These are phyloP conservation scores for Sternarchorhynchus goeldii DNA, from an alignment of 2,797 vertebrate species.

Conservation along the genomic window DNA sequence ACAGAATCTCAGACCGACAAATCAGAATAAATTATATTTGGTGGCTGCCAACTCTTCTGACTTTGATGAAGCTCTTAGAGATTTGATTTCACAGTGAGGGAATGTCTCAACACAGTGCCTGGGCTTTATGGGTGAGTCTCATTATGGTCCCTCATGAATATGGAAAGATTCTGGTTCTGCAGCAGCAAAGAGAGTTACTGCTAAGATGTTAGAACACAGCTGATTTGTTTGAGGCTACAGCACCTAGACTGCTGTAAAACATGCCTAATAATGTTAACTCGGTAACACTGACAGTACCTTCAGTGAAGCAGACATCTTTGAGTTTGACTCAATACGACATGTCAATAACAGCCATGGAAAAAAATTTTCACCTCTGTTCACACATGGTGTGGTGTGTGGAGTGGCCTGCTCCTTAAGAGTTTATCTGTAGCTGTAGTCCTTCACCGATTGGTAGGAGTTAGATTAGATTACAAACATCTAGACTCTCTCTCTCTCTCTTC, in stretches of 20 bases:
- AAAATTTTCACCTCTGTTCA: constrained; percentile 41
- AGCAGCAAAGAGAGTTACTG: background rate
- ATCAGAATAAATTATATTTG: constrained; percentile 70
- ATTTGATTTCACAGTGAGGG: constrained; percentile 63
- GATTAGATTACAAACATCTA: constrained; percentile 65
- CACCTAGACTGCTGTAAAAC: constrained; percentile 39
- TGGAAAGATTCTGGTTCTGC: background rate
- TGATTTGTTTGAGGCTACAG: constrained; percentile 42
- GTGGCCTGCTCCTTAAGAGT: constrained; percentile 60
- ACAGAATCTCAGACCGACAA: constrained; percentile 70
- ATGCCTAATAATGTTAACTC: constrained; percentile 16
- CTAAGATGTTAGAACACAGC: constrained; percentile 57
- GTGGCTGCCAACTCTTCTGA: constrained; percentile 71
- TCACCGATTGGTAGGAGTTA: constrained; percentile 65
- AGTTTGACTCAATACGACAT: constrained; percentile 44
- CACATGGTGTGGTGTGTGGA: constrained; percentile 28
- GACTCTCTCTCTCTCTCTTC: constrained; percentile 44
- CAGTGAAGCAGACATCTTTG: constrained; percentile 50
- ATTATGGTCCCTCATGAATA: constrained; percentile 59
- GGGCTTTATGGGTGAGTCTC: constrained; percentile 62
- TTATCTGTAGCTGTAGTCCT: constrained; percentile 64
- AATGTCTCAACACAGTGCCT: background rate
- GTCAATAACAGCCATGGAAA: constrained; percentile 55
- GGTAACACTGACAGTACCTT: constrained; percentile 48
- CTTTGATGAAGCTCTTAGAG: constrained; percentile 69